Evolutionary conservation across 1,140 invertebrate genomes (phyloP), one percentile per base, ranked within the genome.

Genomic region (Glossosoma conforme): DNA sequence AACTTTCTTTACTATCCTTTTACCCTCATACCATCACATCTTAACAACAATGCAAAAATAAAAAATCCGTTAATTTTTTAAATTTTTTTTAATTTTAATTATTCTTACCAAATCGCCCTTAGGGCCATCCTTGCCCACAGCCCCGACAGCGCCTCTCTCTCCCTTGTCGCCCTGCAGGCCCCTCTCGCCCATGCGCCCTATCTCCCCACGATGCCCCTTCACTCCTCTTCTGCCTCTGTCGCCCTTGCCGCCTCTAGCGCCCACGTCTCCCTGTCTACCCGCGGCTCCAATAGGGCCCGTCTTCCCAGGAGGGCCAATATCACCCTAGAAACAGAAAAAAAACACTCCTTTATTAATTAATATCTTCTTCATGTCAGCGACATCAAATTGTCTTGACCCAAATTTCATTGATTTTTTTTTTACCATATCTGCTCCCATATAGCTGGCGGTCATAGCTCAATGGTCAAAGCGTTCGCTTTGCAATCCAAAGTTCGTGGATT

Each of bases 131-230:
- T 74, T 74, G 8, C 87, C 86, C 30, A 63, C 54, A 2, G 72
- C 65, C 8, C 85, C 86, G 25, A 74, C 76, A 19, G 67, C 61
- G 1, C 85, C 85, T 56, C 75, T 73, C 59, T 86, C 80, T 18
- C 86, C 86, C 44, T 79, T 82, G 62, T 88, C 86, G 8, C 87
- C 87, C 57, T 77, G 69, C 10, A 85, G 81, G 2, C 87, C 87
- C 64, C 86, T 86, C 1, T 79, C 54, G 11, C 87, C 87, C 45
- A 76, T 64, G 1, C 74, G 60, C 3, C 87, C 87, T 5, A 84
- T 72, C 55, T 85, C 79, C 17, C 87, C 87, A 32, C 82, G 72
- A 64, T 87, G 86, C 2, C 86, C 86, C 68, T 87, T 87, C 1
- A 74, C 70, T 9, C 86, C 86, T 62, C 80, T 64, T 54, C 78